Conservation (phyloP, 2,888 invertebrate genomes). For the Plutella xylostella region DNA sequence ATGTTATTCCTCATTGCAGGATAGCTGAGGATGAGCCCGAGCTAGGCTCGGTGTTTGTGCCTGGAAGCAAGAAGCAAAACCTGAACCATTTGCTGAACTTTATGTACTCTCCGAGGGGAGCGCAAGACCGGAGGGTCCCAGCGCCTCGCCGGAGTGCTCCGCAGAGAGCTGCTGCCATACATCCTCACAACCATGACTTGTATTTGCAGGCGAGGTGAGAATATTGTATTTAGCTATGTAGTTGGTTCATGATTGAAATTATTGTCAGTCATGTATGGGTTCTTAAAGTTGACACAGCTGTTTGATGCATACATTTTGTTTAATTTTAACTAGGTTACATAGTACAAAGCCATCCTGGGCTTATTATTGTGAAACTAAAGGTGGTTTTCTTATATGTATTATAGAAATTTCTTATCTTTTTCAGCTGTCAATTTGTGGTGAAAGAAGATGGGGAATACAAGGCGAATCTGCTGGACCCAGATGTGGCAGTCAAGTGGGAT, state of each 20-base stretch:
- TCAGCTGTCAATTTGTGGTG: constrained; percentile 95
- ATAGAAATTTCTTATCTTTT: constrained; percentile 18
- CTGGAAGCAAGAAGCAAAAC: constrained; percentile 92
- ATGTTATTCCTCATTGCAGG: constrained; percentile 33
- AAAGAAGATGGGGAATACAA: constrained; percentile 83
- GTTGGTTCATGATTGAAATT: too few relatives aligned
- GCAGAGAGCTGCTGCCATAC: constrained; percentile 47
- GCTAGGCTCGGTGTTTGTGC: constrained; percentile 84
- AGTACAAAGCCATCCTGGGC: too few relatives aligned
- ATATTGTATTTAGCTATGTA: too few relatives aligned
- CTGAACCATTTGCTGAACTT: constrained; percentile 95
- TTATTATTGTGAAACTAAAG: too few relatives aligned
- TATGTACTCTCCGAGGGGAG: constrained; percentile 78
- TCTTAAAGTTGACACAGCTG: too few relatives aligned
- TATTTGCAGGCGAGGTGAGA: constrained; percentile 94
- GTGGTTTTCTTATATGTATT: too few relatives aligned
- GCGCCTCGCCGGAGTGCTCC: constrained; percentile 32
- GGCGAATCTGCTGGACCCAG: constrained; percentile 84
- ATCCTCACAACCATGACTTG: constrained; percentile 92
- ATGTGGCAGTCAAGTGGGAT: constrained; percentile 91
- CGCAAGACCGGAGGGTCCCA: constrained; percentile 34
- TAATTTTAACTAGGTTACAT: too few relatives aligned
- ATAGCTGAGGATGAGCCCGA: constrained; percentile 74
- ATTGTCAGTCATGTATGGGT: too few relatives aligned
- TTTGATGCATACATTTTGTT: too few relatives aligned